Evolutionary conservation across 2,888 invertebrate species (phyloP).

Genomic region (Melieria picta): DNA sequence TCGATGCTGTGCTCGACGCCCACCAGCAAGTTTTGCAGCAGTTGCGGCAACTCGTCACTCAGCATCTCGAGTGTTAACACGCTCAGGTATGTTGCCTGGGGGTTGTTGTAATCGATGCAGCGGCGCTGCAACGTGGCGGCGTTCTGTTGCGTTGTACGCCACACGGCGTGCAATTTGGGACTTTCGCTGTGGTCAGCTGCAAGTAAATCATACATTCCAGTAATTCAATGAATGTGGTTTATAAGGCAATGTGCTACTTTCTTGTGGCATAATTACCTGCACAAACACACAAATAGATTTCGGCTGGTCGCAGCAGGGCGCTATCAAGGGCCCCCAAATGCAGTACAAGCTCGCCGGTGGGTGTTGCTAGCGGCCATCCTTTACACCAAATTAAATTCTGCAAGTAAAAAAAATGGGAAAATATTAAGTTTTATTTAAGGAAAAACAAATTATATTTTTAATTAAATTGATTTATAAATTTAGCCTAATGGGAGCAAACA

Average conservation of each 20-base stretch:
- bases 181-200: conserved; percentile 48
- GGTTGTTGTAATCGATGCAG: conserved; percentile 60
- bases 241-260: neutral
- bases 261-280: conserved; percentile 49
- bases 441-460: conserved; percentile 3
- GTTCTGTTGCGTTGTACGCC: conserved; percentile 50
- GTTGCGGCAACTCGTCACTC: conserved; percentile 71
- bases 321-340: conserved; percentile 74
- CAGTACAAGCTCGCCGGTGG: conserved; percentile 71
- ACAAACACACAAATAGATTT: conserved; percentile 74
- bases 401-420: conserved; percentile 52
- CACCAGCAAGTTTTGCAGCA: conserved; percentile 74
- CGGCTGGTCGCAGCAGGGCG: conserved; percentile 71
- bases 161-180: conserved; percentile 59
- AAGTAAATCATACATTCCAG: conserved; percentile 25
- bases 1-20: conserved; percentile 77
- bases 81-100: conserved; percentile 53
- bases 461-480: neutral
- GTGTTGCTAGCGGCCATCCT: conserved; percentile 76
- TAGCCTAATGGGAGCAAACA: no score
- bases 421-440: conserved; percentile 12
- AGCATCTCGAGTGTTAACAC: conserved; percentile 64
- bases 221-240: conserved; percentile 1
- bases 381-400: conserved; percentile 71
- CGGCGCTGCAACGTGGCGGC: conserved; percentile 37